phyloP scores from a whole-genome alignment of 2,888 invertebrate genomes.

The Papilio gigon region DNA sequence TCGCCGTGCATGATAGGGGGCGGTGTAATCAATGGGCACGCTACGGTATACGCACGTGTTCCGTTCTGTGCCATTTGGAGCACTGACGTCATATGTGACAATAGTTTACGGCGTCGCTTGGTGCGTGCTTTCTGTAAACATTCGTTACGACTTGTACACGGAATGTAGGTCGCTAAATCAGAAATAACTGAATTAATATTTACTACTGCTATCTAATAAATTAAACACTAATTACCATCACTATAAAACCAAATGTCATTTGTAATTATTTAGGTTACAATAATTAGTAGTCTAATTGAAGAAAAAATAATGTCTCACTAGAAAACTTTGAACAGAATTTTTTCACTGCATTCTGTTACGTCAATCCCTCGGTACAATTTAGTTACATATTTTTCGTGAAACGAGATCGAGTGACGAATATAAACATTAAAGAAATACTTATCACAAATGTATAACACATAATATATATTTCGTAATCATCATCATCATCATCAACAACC shows the following conservation, averaged over 20 bases:
- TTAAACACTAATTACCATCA: background rate
- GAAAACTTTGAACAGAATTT: background rate
- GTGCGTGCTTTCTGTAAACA: conserved; percentile 23
- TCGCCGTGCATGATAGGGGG: conserved; percentile 15
- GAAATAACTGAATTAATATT: background rate
- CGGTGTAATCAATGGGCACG: conserved; percentile 25
- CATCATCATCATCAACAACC: too few relatives aligned
- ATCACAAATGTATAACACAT: too few relatives aligned
- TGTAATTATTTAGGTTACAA: background rate
- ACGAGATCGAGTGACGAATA: too few relatives aligned
- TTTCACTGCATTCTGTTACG: too few relatives aligned
- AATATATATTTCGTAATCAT: too few relatives aligned
- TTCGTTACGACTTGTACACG: conserved; percentile 1
- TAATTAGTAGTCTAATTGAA: background rate
- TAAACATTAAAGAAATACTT: too few relatives aligned
- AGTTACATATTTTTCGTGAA: too few relatives aligned
- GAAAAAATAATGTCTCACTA: too few relatives aligned
- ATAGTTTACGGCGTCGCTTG: conserved; percentile 19
- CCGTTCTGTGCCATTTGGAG: conserved; percentile 28
- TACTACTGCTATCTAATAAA: background rate
- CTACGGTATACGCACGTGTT: conserved; percentile 26
- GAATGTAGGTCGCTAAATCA: conserved; percentile 13
- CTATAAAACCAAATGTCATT: background rate
- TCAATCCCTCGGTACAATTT: too few relatives aligned
- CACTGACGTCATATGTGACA: conserved; percentile 34